These are phyloP conservation scores for Margaritifera margaritifera DNA, from an alignment of 2,888 invertebrate genomes.

Conservation along the genomic window DNA sequence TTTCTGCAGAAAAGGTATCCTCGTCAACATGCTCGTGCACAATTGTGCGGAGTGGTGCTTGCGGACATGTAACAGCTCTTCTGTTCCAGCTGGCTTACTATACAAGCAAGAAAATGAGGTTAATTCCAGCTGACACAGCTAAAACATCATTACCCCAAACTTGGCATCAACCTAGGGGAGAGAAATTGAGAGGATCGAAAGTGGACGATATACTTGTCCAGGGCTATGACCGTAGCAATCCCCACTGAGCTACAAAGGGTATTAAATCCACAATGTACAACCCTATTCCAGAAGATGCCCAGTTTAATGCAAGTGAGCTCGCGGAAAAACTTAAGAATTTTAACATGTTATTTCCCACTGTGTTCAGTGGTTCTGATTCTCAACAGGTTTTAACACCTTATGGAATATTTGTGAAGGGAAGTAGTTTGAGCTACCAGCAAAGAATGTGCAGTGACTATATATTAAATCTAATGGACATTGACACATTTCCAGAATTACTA, in stretches of 20 bases:
- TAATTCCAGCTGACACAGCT: conserved; percentile 18
- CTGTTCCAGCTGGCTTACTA: conserved; percentile 16
- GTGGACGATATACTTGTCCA: conserved; percentile 11
- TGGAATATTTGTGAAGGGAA: too few species aligned
- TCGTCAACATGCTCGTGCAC: conserved; percentile 10
- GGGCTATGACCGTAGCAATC: conserved; percentile 5
- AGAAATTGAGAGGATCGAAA: conserved; percentile 8
- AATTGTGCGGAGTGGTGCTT: conserved; percentile 9
- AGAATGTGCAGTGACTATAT: too few species aligned
- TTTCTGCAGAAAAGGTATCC: not conserved
- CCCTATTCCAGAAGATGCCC: not conserved
- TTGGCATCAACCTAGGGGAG: conserved; percentile 16
- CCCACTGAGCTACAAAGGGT: conserved; percentile 3
- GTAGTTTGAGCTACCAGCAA: too few species aligned
- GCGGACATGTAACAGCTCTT: conserved; percentile 13
- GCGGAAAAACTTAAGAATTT: too few species aligned
- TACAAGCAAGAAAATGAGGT: conserved; percentile 1
- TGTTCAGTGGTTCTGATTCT: too few species aligned
- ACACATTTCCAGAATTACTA: too few species aligned
- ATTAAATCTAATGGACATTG: too few species aligned
- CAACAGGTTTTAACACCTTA: too few species aligned
- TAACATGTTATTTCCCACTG: too few species aligned
- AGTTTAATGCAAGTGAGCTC: too few species aligned
- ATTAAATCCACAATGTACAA: conserved; percentile 11
- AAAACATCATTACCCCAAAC: conserved; percentile 21